These are phyloP conservation scores for Theropithecus gelada DNA, from an alignment of 2,113 vertebrate genomes.

Conservation along the genomic window DNA sequence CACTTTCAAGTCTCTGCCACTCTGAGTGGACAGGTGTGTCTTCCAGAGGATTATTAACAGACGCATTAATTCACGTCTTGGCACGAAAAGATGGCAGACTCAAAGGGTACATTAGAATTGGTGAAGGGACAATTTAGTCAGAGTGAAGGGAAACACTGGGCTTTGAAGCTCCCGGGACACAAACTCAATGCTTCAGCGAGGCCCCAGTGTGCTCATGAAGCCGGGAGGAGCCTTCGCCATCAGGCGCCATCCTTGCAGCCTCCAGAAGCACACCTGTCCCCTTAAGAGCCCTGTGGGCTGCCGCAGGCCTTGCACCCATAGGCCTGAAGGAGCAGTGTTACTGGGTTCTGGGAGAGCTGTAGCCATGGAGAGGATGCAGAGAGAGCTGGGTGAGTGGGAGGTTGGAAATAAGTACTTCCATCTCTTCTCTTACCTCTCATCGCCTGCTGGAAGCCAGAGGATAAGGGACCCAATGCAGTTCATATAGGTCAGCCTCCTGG, in stretches of 20 bases:
- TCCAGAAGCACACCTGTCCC: no score
- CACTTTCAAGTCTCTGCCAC: not conserved
- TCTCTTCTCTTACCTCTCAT: not conserved
- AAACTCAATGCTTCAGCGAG: no score
- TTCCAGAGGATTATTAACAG: not conserved
- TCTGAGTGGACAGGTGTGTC: not conserved
- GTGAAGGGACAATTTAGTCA: not conserved
- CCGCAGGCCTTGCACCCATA: not conserved
- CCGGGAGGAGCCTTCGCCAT: no score
- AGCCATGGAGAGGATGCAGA: not conserved
- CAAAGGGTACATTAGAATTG: not conserved
- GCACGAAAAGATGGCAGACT: not conserved
- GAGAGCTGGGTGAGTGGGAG: not conserved
- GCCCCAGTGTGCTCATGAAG: no score
- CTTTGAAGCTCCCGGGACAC: not conserved
- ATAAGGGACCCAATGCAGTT: not conserved
- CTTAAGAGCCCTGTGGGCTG: no score
- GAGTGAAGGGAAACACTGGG: not conserved
- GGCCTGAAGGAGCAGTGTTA: not conserved
- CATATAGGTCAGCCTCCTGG: not conserved
- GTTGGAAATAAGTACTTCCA: not conserved
- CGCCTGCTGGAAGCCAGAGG: not conserved
- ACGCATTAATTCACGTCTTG: not conserved
- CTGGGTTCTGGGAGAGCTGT: not conserved
- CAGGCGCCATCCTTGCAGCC: no score